phyloP scores from a whole-genome alignment of 2,113 vertebrate species.

The Gavialis gangeticus region DNA sequence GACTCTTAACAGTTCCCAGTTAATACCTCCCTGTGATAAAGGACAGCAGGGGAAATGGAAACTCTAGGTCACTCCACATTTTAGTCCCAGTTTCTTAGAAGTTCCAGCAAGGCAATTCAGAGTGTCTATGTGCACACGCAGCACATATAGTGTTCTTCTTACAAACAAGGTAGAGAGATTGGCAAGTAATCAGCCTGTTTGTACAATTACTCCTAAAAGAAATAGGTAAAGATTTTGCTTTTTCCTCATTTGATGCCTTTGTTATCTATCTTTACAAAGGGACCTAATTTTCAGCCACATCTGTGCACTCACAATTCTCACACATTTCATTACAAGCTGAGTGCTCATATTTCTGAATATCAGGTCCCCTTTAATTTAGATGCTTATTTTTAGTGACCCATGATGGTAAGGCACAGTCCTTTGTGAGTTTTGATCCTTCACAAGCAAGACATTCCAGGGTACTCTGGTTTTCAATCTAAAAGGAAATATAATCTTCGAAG shows the following conservation, averaged over 20 bases:
- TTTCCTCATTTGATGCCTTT: neutral
- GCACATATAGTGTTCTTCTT: neutral
- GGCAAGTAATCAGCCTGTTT: neutral
- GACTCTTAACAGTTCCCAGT: neutral
- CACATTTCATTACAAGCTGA: accelerated
- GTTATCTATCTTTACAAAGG: neutral
- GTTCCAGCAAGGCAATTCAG: neutral
- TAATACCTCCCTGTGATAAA: neutral
- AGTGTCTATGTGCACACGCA: neutral
- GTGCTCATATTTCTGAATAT: neutral
- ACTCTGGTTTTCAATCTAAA: neutral
- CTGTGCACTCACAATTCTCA: neutral
- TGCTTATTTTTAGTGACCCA: neutral
- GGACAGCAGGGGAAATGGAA: neutral
- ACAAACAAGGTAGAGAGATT: neutral
- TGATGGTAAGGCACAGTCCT: neutral
- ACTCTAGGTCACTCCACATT: neutral
- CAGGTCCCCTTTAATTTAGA: neutral
- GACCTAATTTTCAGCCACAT: neutral
- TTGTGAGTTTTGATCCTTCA: neutral
- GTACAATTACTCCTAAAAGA: neutral
- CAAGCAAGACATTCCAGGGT: neutral
- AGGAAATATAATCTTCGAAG: neutral
- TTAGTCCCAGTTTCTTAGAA: neutral
- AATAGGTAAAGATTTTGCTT: neutral